These are phyloP conservation scores for Dorcus hopei DNA, from an alignment of 2,888 invertebrate genomes.

Conservation along the genomic window DNA sequence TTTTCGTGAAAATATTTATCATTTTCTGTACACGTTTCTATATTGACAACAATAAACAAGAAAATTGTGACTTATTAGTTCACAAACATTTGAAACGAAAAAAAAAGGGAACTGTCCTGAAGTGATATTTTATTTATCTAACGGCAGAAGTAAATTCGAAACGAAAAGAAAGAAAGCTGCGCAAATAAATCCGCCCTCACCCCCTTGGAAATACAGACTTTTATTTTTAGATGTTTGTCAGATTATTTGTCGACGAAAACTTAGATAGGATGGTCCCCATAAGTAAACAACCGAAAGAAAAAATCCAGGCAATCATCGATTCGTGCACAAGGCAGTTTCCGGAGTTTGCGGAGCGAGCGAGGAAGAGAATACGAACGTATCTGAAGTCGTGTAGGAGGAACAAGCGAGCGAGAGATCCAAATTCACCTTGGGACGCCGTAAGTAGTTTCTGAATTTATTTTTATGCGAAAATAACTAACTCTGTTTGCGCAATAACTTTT, in stretches of 20 bases:
- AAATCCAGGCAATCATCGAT: conserved; percentile 96
- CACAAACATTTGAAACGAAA: neutral
- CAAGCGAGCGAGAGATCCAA: conserved; percentile 83
- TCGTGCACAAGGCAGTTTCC: conserved; percentile 96
- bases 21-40: too few species aligned
- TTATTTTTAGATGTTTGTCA: conserved; percentile 86
- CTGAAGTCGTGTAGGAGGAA: conserved; percentile 93
- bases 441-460: conserved; percentile 45
- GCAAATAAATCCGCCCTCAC: neutral
- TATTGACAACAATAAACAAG: too few species aligned
- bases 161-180: neutral
- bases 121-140: too few species aligned
- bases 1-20: neutral
- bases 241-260: conserved; percentile 95
- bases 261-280: conserved; percentile 95
- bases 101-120: neutral
- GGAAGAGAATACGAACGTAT: conserved; percentile 92
- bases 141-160: neutral
- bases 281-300: conserved; percentile 96
- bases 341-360: conserved; percentile 91
- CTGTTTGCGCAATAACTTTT: too few species aligned
- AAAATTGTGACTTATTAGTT: too few species aligned
- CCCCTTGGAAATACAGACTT: neutral
- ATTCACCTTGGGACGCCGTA: conserved; percentile 84
- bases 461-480: neutral